Base-by-base conservation (phyloP, 2,888 invertebrate species). In the Leucophora obtusa region DNA sequence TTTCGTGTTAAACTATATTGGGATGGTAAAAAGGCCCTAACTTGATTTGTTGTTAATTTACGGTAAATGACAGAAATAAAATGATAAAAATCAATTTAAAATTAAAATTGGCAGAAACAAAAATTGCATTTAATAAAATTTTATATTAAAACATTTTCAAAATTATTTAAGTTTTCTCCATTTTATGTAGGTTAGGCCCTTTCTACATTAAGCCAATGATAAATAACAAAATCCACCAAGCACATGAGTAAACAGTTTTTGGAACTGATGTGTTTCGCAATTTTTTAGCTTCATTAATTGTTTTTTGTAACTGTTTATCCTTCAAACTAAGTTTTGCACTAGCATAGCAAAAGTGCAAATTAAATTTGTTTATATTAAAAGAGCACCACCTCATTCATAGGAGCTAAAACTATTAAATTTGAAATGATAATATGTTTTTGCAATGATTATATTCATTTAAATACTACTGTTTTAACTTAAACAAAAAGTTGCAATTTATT, bases 321-420 rank as follows among this genome's bases (percentile, higher is more conserved):
- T 47, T 47, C 4, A 47, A 47, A 47, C 28, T 28, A 28, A 6
- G 28, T 28, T 28, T 3, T 28, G 1, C 6, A 47, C 43, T 3
- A 3, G 38, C 38, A 28, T 11, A 2, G 2, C 15, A 59, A 59
- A 59, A 59, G 35, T 59, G 18, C 38, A 59, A 17, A 59, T 59
- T 59, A 59, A 59, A 59, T 38, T 59, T 59, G 59, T 59, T 59
- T 15, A 38, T 35, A 38, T 35, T 17, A 59, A 59, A 0, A n/a
- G n/a, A n/a, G 43, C 43, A 47, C 43, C 43, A 47, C 43, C 43
- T n/a, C 43, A 38, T 38, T 28, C 38, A 47, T n/a, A n/a, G n/a
- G 43, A n/a, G 43, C 1, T 1, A 47, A 47, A 38, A 47, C n/a
- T n/a, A n/a, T n/a, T 47, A 14, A 47, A 47, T 47, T 47, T 47